Base-by-base conservation (phyloP, 2,888 invertebrate species). In the Mactromeris polynyma region DNA sequence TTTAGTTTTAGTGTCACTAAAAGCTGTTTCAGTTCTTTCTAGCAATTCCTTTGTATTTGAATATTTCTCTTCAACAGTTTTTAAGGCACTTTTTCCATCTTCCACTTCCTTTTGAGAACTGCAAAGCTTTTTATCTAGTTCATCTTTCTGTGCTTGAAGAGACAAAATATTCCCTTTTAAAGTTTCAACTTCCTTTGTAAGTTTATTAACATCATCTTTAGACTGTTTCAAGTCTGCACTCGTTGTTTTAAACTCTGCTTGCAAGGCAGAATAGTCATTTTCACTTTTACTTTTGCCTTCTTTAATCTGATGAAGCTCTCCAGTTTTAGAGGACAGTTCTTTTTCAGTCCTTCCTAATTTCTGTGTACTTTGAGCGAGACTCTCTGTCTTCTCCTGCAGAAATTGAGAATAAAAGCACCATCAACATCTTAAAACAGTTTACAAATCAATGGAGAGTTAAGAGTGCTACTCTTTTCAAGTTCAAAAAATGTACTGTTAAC, bases 161-260 rank as follows among this genome's bases (percentile, higher is more conserved):
- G 42, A 31, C 9, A 79, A 58, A 46, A 93, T 81, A 38, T 90
- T 90, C 11, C 33, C 81, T 40, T 89, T 84, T 21, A 87, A 38
- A 51, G 54, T 42, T 42, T 82, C 54, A 64, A 92, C 78, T 36
- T 93, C 92, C 83, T 90, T 89, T 38, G 91, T 89, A 0, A 93
- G 77, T 69, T 87, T 83, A 46, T 90, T 87, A 17, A 90, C 73
- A 38, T 90, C 89, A 42, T 86, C 85, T 42, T 87, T 90, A 58
- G 88, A 82, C 58, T 87, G 86, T 87, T 90, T 89, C 19, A 89
- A 83, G 33, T 91, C 90, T 21, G 80, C 40, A 51, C 87, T 81
- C 19, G 73, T 82, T 79, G 73, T 40, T 51, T 79, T 87, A 33
- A 82, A 83, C 85, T 89, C 33, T 36, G 85, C 64, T 40, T 89